phyloP scores from a whole-genome alignment of 2,113 vertebrate genomes.

The Pterophyllum scalare region DNA sequence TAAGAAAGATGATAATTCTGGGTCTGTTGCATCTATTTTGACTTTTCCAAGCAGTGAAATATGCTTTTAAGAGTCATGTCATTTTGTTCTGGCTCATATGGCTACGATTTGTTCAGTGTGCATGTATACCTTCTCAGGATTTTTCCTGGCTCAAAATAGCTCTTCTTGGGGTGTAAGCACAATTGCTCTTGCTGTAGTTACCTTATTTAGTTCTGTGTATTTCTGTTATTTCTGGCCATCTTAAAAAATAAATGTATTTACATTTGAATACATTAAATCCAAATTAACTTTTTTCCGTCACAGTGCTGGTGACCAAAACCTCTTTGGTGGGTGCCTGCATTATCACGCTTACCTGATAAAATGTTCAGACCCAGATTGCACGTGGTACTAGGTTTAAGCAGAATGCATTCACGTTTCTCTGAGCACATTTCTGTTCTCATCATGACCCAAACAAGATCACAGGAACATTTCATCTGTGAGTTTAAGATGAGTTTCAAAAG shows the following conservation, averaged over 20 bases:
- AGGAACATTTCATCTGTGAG: background rate
- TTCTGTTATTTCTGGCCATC: too few relatives aligned
- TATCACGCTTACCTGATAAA: background rate
- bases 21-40: background rate
- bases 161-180: too few relatives aligned
- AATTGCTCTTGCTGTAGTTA: too few relatives aligned
- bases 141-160: too few relatives aligned
- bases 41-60: background rate
- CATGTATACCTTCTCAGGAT: too few relatives aligned
- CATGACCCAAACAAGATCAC: constrained; percentile 9
- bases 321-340: background rate
- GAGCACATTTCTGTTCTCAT: background rate
- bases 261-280: too few relatives aligned
- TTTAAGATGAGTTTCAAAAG: constrained; percentile 13
- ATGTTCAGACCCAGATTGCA: background rate
- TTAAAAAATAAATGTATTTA: too few relatives aligned
- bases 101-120: background rate
- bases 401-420: background rate
- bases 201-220: too few relatives aligned
- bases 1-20: background rate
- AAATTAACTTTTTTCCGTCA: too few relatives aligned
- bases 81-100: background rate
- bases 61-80: background rate
- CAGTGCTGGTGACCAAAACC: too few relatives aligned
- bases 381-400: background rate